These are phyloP conservation scores for Horisme vitalbata DNA, from an alignment of 2,888 invertebrate genomes.

Conservation along the genomic window DNA sequence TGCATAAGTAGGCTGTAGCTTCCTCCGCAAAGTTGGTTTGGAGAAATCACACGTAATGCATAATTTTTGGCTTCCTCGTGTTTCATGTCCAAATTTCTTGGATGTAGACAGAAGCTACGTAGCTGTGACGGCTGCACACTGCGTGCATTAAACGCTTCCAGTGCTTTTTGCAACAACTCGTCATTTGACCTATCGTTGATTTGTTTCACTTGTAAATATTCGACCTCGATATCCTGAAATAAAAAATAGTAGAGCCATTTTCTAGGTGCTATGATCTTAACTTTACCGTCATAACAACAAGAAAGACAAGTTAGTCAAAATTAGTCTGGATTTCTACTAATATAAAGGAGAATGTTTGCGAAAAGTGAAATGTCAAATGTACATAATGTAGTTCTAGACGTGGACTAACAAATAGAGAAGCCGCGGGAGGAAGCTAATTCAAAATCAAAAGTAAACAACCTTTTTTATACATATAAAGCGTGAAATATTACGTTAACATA, in stretches of 20 bases:
- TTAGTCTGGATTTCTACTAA: too few species aligned
- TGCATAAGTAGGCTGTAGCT: background rate
- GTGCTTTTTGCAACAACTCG: slow-evolving; percentile 1
- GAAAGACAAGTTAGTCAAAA: too few species aligned
- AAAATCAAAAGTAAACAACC: too few species aligned
- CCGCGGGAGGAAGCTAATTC: too few species aligned
- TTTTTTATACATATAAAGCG: too few species aligned
- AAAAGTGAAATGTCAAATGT: too few species aligned
- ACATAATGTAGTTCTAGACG: too few species aligned
- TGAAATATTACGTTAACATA: too few species aligned
- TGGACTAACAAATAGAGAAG: too few species aligned
- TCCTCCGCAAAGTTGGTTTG: slow-evolving; percentile 8
- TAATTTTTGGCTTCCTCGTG: background rate
- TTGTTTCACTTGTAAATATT: slow-evolving; percentile 6
- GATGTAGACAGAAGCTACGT: background rate
- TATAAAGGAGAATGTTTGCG: too few species aligned
- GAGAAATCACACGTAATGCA: slow-evolving; percentile 1
- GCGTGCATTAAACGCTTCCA: background rate
- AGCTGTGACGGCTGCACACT: background rate
- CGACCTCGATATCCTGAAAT: slow-evolving; percentile 10
- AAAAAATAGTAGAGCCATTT: background rate
- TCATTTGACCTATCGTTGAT: slow-evolving; percentile 5
- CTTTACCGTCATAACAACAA: too few species aligned
- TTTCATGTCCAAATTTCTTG: background rate
- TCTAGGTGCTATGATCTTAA: too few species aligned